Base-by-base conservation (phyloP, 2,888 invertebrate genomes). In the Chymomyza amoena region DNA sequence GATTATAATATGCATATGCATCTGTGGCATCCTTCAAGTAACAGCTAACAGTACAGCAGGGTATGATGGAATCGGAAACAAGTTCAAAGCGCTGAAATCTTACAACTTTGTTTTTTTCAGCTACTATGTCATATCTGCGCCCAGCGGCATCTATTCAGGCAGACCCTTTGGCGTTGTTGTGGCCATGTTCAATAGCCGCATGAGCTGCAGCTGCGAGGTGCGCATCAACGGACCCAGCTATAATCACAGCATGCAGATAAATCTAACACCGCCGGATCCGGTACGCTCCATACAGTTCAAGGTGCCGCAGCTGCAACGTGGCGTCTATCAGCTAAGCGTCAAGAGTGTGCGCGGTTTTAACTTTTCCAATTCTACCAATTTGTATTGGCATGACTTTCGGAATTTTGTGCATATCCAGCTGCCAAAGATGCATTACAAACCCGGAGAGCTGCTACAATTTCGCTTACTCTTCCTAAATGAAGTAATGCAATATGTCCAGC, bases 391-490 rank as follows among this genome's bases (percentile, higher is more conserved):
- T 0, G 36, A 63, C 18, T 62, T 69, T 4, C 61, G 71, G 7
- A 69, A 32, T 0, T 70, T 67, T 10, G 16, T 76, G 1, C 71
- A 76, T 51, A 67, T 79, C 7, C 70, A 71, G 59, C 73, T 68
- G 6, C 50, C 78, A 0, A 80, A 80, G 13, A 10, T 7, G 0
- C 20, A 13, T 3, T 80, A 76, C 18, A 25, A 52, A 6, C 54
- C 70, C 1, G 70, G 73, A 15, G 68, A 80, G 61, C 7, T 73
- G 10, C 1, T 78, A 4, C 61, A 68, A 36, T 79, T 78, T 51
- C 76, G 76, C 2, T 72, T 66, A 0, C 28, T 72, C 28, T 79
- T 62, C 32, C 70, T 77, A 61, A 57, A 78, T 52, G 72, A 70
- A 16, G 20, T 18, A 9, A n/a, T 80, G 50, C n/a, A 62, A 0